phyloP scores from a whole-genome alignment of 37 sponge, comb jelly and placozoan genomes.

The Petrosia ficiformis region DNA sequence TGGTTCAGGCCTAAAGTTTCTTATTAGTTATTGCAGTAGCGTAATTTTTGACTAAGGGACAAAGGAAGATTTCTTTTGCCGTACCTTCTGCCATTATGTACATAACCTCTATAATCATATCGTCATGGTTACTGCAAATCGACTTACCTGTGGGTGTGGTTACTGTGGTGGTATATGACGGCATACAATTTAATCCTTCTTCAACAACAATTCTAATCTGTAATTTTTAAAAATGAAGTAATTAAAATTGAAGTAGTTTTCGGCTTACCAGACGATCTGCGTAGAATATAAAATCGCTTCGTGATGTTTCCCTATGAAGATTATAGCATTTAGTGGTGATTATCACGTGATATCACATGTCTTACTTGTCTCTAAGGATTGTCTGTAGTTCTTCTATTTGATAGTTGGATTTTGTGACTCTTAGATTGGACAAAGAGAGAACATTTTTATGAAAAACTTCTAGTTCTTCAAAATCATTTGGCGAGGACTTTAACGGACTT shows the following conservation, averaged over 20 bases:
- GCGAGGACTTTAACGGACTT: background rate
- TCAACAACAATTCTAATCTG: constrained; percentile 93
- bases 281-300: constrained; percentile 85
- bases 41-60: too few relatives aligned
- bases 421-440: constrained; percentile 28
- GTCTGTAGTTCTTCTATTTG: constrained; percentile 79
- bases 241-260: background rate
- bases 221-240: background rate
- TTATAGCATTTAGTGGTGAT: too few relatives aligned
- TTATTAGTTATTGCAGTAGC: too few relatives aligned
- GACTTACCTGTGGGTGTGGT: constrained; percentile 82
- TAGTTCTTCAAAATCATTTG: background rate
- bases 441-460: background rate
- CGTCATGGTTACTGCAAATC: too few relatives aligned
- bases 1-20: too few relatives aligned
- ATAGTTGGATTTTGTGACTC: constrained; percentile 52
- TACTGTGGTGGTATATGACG: constrained; percentile 54
- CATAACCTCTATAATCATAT: too few relatives aligned
- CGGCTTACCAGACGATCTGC: constrained; percentile 72
- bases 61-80: too few relatives aligned
- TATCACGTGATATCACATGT: background rate
- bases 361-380: constrained; percentile 76
- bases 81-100: too few relatives aligned
- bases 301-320: constrained; percentile 52
- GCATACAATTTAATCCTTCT: constrained; percentile 84